Conservation (phyloP, 2,888 invertebrate genomes). For the Dynastes maya region DNA sequence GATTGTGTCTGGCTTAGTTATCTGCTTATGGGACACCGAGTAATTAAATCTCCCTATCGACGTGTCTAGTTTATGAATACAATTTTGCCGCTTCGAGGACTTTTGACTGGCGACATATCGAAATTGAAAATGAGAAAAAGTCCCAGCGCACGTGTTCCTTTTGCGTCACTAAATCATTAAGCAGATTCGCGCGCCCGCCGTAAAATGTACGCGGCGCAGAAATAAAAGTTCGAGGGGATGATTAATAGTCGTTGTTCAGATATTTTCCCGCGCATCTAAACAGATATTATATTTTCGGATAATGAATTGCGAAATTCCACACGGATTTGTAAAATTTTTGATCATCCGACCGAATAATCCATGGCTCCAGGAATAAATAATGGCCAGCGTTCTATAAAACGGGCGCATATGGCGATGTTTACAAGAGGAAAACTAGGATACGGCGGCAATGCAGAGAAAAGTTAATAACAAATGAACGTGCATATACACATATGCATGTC, state of each 20-base stretch:
- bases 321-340: slow-evolving; percentile 28
- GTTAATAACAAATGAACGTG: slow-evolving; percentile 2
- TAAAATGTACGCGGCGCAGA: slow-evolving; percentile 24
- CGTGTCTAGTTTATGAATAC: slow-evolving; percentile 33
- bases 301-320: slow-evolving; percentile 39
- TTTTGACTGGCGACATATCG: slow-evolving; percentile 13
- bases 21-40: background rate
- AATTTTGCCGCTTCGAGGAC: background rate
- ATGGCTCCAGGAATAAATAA: background rate
- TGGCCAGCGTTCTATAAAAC: background rate
- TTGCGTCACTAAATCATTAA: slow-evolving; percentile 39
- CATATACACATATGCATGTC: background rate
- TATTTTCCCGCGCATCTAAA: slow-evolving; percentile 32
- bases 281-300: slow-evolving; percentile 35
- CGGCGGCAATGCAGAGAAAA: background rate
- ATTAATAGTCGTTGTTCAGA: slow-evolving; percentile 34
- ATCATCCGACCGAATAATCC: slow-evolving; percentile 2
- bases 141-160: slow-evolving; percentile 21
- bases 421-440: background rate
- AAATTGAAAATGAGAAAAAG: slow-evolving; percentile 32
- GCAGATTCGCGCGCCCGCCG: slow-evolving; percentile 11
- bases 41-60: slow-evolving; percentile 4
- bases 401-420: background rate
- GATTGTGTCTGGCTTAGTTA: background rate
- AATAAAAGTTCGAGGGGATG: slow-evolving; percentile 34